Percentiles rank a stretch among this genome's conserved stretches.
Conservation (phyloP, 2,113 vertebrate genomes). For the Bos javanicus region DNA sequence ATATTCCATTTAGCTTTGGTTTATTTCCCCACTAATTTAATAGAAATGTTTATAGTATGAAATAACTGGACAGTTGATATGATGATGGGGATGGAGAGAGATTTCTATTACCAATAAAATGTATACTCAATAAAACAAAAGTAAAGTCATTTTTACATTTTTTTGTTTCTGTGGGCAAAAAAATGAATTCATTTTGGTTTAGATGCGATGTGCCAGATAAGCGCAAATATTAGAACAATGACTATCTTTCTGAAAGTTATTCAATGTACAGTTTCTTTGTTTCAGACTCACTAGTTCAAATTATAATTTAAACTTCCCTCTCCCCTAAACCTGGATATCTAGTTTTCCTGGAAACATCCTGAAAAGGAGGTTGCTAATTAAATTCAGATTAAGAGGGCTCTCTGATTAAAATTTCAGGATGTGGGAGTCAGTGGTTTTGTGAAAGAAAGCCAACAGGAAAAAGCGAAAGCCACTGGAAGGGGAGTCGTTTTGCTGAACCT, state of each 20-base stretch:
- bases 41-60: constrained; percentile 77
- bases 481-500: not conserved
- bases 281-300: not conserved
- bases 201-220: not conserved
- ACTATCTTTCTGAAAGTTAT: constrained; percentile 12
- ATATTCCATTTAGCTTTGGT: constrained; percentile 70
- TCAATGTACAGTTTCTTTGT: constrained; percentile 8
- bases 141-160: not conserved
- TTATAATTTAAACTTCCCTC: not conserved
- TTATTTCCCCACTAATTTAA: constrained; percentile 75
- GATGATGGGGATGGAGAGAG: not conserved
- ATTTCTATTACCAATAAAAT: constrained; percentile 43
- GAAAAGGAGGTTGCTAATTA: not conserved
- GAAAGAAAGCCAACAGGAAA: not conserved
- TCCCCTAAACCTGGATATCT: not conserved
- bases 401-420: not conserved
- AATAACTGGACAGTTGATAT: constrained; percentile 50
- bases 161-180: constrained; percentile 8
- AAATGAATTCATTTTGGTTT: not conserved
- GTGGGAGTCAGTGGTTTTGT: not conserved
- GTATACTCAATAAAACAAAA: not conserved
- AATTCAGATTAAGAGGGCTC: not conserved
- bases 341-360: constrained; percentile 8
- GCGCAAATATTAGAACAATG: not conserved
- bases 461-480: not conserved